These are phyloP conservation scores for Syngnathoides biaculeatus DNA, from an alignment of 2,113 vertebrate genomes.

Conservation along the genomic window DNA sequence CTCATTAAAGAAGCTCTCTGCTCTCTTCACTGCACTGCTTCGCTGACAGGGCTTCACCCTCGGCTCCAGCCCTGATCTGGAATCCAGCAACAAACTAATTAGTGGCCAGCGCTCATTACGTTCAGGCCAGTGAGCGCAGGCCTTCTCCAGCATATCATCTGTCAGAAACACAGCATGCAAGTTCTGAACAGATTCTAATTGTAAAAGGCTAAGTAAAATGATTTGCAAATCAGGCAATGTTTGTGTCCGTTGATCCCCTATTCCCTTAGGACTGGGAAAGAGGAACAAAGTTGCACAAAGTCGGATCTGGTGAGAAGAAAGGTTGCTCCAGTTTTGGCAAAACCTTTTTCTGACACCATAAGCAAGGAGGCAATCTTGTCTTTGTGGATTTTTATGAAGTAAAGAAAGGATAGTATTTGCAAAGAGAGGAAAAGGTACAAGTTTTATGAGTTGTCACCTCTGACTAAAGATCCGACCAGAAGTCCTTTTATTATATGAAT, in stretches of 20 bases:
- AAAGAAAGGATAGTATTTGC: too few species aligned
- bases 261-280: too few species aligned
- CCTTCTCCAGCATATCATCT: conserved; percentile 48
- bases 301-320: too few species aligned
- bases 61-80: conserved; percentile 56
- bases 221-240: conserved; percentile 40
- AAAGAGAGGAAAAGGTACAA: too few species aligned
- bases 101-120: conserved; percentile 64
- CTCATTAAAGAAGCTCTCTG: conserved; percentile 64
- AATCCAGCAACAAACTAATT: conserved; percentile 66
- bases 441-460: too few species aligned
- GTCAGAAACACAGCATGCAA: conserved; percentile 53
- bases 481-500: too few species aligned
- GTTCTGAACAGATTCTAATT: conserved; percentile 34
- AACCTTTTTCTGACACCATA: too few species aligned
- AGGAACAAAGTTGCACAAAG: too few species aligned
- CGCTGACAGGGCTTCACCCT: conserved; percentile 51
- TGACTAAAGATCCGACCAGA: too few species aligned
- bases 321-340: too few species aligned
- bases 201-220: conserved; percentile 36
- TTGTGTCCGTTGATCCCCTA: conserved; percentile 27
- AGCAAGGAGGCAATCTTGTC: too few species aligned
- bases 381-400: too few species aligned
- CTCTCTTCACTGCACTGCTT: conserved; percentile 46
- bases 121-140: conserved; percentile 42